Percentiles rank a stretch among this genome's conserved stretches.
phyloP scores from a whole-genome alignment of 2,797 vertebrate genomes.

The Sylvilagus floridanus region DNA sequence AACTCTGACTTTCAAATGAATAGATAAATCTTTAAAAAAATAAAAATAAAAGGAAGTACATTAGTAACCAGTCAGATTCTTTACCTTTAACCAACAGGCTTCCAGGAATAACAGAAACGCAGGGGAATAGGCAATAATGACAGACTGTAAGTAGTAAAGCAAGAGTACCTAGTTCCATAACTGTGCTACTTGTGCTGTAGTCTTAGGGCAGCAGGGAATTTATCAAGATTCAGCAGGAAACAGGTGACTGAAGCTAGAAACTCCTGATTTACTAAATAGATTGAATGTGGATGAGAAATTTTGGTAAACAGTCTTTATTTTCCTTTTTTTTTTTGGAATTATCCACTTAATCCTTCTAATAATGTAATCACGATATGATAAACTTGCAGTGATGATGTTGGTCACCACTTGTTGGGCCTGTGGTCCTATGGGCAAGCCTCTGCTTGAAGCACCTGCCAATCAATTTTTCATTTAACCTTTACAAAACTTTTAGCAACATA shows the following conservation, averaged over 20 bases:
- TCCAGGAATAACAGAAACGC: slow-evolving; percentile 40
- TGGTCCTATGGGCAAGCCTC: background rate
- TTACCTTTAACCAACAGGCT: slow-evolving; percentile 13
- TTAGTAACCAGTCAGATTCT: background rate
- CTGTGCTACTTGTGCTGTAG: slow-evolving; percentile 3
- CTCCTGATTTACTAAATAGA: slow-evolving; percentile 10
- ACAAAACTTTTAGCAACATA: background rate
- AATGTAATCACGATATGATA: background rate
- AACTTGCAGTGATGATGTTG: background rate
- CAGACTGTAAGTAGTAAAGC: slow-evolving; percentile 33
- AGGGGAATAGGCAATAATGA: slow-evolving; percentile 30
- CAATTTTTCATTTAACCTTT: slow-evolving; percentile 38
- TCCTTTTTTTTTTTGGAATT: background rate
- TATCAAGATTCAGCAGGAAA: slow-evolving; percentile 56
- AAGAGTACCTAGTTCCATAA: background rate
- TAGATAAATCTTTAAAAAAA: too few relatives aligned
- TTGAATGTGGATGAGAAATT: slow-evolving; percentile 9
- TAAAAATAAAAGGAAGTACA: slow-evolving; percentile 4
- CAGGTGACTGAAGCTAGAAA: background rate
- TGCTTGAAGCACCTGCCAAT: background rate
- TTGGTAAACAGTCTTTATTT: background rate
- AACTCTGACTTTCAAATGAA: too few relatives aligned
- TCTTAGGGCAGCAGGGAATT: slow-evolving; percentile 25
- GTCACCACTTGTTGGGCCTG: background rate
- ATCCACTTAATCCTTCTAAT: too few relatives aligned